These are phyloP conservation scores for Ctenopoma kingsleyae DNA, from an alignment of 2,797 vertebrate genomes.

Conservation along the genomic window DNA sequence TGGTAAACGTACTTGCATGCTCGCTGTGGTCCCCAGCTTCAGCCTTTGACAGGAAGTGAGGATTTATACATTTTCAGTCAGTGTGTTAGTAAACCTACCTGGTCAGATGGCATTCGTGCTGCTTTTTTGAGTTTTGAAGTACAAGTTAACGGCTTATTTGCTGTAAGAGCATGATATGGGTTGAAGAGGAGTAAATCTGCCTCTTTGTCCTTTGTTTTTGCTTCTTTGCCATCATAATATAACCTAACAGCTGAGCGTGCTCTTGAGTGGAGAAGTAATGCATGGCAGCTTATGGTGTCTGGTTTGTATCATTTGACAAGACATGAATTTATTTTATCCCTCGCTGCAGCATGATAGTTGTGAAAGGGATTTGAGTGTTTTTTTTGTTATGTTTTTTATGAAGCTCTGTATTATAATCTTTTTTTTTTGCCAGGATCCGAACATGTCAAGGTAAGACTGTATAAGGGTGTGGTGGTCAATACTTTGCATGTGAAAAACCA, in stretches of 20 bases:
- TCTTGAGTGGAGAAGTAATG: constrained; percentile 54
- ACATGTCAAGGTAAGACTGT: constrained; percentile 80
- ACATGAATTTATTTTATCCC: constrained; percentile 49
- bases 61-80: constrained; percentile 34
- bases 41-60: constrained; percentile 48
- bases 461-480: constrained; percentile 64
- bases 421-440: constrained; percentile 80
- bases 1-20: constrained; percentile 54
- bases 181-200: constrained; percentile 61
- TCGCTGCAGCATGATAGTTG: constrained; percentile 56
- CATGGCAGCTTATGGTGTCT: constrained; percentile 67
- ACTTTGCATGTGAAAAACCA: constrained; percentile 75
- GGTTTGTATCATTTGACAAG: constrained; percentile 58
- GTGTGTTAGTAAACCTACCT: constrained; percentile 56
- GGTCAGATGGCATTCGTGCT: constrained; percentile 62
- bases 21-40: constrained; percentile 39
- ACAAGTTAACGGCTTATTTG: constrained; percentile 56
- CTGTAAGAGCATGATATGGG: constrained; percentile 66
- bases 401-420: constrained; percentile 73
- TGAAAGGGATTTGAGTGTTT: constrained; percentile 46
- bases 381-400: constrained; percentile 21
- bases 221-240: constrained; percentile 39
- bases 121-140: constrained; percentile 51
- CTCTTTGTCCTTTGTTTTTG: constrained; percentile 58
- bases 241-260: constrained; percentile 34